phyloP scores from a whole-genome alignment of 2,888 invertebrate species.

The Tupiocoris notatus region DNA sequence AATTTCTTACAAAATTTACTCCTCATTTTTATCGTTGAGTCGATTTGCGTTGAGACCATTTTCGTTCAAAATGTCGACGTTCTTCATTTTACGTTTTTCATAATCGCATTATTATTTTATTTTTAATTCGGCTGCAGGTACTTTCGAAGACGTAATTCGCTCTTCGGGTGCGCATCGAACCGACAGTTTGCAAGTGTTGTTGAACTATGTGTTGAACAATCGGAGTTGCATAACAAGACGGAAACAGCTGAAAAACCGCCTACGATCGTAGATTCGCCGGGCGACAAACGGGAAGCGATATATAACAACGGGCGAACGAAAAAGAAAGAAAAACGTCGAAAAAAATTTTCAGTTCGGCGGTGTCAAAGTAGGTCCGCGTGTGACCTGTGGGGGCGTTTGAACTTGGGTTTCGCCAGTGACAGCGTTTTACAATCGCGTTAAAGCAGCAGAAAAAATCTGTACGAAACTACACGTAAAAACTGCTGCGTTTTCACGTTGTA shows the following conservation, averaged over 20 bases:
- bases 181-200: not conserved
- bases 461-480: not conserved
- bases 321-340: not conserved
- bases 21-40: no score
- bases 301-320: no score
- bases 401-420: slow-evolving; percentile 17
- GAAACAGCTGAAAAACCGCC: not conserved
- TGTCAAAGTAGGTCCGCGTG: slow-evolving; percentile 18
- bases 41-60: slow-evolving; percentile 11
- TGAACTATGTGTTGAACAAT: not conserved
- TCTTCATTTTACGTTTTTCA: not conserved
- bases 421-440: slow-evolving; percentile 1
- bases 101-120: not conserved
- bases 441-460: not conserved
- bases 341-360: not conserved
- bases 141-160: no score
- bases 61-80: not conserved
- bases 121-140: not conserved
- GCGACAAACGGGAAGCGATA: not conserved
- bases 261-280: not conserved
- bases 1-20: no score
- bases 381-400: slow-evolving; percentile 7
- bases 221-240: slow-evolving; percentile 15
- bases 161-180: not conserved
- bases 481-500: not conserved